Conservation (phyloP, 2,113 vertebrate species). For the Brachypteracias leptosomus region DNA sequence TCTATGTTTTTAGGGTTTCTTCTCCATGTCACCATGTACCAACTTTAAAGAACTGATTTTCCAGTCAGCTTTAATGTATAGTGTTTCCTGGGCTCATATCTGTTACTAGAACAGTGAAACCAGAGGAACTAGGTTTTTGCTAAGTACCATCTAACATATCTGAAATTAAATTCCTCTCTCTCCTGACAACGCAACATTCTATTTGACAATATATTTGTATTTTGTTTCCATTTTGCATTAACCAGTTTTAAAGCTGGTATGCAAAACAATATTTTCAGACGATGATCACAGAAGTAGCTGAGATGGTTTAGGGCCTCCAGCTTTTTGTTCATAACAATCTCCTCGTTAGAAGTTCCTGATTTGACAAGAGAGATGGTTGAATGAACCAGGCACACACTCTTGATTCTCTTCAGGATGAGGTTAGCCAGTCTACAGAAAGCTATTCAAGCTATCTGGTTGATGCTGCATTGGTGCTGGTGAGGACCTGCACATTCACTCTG, state of each 20-base stretch:
- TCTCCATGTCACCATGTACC: neutral
- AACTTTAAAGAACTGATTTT: neutral
- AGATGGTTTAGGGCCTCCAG: neutral
- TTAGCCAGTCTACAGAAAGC: neutral
- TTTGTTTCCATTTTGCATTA: neutral
- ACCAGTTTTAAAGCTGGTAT: neutral
- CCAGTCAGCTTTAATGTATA: neutral
- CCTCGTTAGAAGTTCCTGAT: neutral
- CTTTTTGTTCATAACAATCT: neutral
- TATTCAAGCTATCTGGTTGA: neutral
- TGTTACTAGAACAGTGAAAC: neutral
- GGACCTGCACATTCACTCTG: neutral
- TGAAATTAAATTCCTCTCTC: neutral
- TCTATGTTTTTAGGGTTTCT: neutral
- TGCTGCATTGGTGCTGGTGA: neutral
- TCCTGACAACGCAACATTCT: neutral
- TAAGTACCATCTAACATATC: neutral
- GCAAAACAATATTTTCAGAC: neutral
- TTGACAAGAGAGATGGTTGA: neutral
- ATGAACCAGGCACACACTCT: rapidly evolving
- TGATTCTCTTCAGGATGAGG: neutral
- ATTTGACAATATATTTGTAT: neutral
- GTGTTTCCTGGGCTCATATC: neutral
- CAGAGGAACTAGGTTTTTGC: neutral
- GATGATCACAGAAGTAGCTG: neutral